phyloP scores from a whole-genome alignment of 2,797 vertebrate genomes.

The Mormyrus hasselquistii region DNA sequence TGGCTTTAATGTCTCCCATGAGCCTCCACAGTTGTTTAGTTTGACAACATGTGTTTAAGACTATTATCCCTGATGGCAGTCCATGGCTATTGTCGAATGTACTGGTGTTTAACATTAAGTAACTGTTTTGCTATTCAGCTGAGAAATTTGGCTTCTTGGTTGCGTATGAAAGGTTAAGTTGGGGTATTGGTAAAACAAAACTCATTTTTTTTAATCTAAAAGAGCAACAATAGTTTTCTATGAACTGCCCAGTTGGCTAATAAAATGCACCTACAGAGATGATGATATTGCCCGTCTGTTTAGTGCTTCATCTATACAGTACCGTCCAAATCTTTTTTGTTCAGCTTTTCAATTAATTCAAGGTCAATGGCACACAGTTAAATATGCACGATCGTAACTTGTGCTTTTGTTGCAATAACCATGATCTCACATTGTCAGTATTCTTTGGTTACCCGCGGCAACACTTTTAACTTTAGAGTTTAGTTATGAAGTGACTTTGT shows the following conservation, averaged over 20 bases:
- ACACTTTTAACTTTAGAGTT: not conserved
- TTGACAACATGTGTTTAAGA: not conserved
- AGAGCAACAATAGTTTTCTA: not conserved
- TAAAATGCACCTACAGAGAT: not conserved
- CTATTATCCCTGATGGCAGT: not conserved
- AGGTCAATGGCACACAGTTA: not conserved
- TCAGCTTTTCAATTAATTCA: not conserved
- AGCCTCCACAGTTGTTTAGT: not conserved
- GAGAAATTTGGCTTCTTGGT: not conserved
- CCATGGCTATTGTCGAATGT: not conserved
- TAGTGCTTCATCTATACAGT: not conserved
- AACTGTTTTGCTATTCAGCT: not conserved
- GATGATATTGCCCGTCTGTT: not conserved
- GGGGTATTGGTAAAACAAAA: not conserved
- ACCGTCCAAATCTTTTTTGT: not conserved
- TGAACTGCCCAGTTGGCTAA: not conserved
- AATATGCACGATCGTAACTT: not conserved
- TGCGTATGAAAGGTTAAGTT: not conserved
- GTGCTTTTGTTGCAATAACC: not conserved
- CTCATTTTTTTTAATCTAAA: not conserved
- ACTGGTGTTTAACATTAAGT: not conserved
- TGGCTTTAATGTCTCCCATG: not conserved
- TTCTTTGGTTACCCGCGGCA: not conserved
- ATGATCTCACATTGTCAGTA: not conserved
- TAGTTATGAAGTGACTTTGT: not conserved